Percentiles rank a stretch among this genome's conserved stretches.
Conservation (phyloP, 2,797 vertebrate genomes). For the Lepilemur septentrionalis region DNA sequence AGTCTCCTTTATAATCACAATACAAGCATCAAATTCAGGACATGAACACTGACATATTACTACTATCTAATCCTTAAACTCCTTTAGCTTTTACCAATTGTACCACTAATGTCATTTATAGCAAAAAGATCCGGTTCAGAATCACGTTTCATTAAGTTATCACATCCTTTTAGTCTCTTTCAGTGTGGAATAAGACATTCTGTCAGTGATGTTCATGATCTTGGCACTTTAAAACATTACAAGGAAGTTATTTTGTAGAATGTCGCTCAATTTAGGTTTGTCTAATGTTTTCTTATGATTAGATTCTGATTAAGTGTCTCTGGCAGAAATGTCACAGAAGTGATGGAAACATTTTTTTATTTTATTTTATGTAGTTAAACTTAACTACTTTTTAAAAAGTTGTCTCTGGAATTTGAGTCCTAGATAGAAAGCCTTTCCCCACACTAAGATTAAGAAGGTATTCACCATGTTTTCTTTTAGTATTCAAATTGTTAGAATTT, state of each 20-base stretch:
- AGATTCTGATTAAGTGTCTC: neutral
- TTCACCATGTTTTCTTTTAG: neutral
- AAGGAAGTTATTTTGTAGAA: neutral
- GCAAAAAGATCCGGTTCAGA: neutral
- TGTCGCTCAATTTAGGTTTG: neutral
- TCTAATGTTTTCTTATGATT: conserved; percentile 18
- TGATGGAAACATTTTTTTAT: neutral
- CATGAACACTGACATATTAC: neutral
- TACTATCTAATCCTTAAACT: neutral
- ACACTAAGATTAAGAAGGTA: neutral
- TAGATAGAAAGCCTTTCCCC: neutral
- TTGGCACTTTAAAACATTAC: neutral
- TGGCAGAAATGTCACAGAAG: conserved; percentile 1
- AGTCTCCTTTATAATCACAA: neutral
- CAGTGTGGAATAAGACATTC: neutral
- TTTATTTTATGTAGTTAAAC: neutral
- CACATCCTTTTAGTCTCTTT: neutral
- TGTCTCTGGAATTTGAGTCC: neutral
- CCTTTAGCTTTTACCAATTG: neutral
- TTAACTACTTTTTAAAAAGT: neutral
- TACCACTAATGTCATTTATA: neutral
- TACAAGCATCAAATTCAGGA: neutral
- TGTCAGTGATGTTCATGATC: neutral
- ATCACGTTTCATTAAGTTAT: neutral
- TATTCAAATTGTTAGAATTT: neutral